Percentiles rank a stretch among this genome's conserved stretches.
Evolutionary conservation across 2,113 vertebrate genomes (phyloP).

Genomic region (Zosterops borbonicus): DNA sequence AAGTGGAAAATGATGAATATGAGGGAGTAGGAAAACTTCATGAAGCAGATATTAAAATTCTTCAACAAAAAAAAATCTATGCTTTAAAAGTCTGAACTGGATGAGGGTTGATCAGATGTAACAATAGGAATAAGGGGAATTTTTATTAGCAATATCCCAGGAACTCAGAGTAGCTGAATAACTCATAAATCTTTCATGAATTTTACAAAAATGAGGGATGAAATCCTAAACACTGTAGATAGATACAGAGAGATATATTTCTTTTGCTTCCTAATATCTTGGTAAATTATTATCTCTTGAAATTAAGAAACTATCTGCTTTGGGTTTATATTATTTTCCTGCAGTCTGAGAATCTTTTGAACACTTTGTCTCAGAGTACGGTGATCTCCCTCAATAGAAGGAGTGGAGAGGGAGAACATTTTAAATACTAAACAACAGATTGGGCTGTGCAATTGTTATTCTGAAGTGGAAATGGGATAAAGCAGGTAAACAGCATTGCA

Average conservation of each 20-base stretch:
- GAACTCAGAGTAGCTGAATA: slow-evolving; percentile 23
- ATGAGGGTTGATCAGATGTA: neutral
- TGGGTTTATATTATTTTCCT: slow-evolving; percentile 5
- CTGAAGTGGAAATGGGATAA: neutral
- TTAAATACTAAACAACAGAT: neutral
- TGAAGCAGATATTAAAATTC: slow-evolving; percentile 11
- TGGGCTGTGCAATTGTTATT: neutral
- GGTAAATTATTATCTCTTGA: slow-evolving; percentile 53
- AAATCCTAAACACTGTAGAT: slow-evolving; percentile 33
- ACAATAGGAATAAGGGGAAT: neutral
- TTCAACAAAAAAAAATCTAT: neutral
- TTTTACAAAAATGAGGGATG: slow-evolving; percentile 43
- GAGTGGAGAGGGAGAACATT: neutral
- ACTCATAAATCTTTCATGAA: slow-evolving; percentile 68
- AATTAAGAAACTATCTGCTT: slow-evolving; percentile 48
- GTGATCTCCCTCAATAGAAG: neutral
- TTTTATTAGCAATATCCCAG: slow-evolving; percentile 53
- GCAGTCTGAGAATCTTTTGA: neutral
- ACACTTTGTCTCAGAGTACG: neutral
- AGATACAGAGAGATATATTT: neutral
- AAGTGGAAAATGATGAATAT: slow-evolving; percentile 1
- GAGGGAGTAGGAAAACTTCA: neutral
- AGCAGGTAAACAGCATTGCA: neutral
- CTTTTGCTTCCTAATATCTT: neutral
- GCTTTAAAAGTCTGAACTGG: slow-evolving; percentile 10